These are phyloP conservation scores for Cerastis leucographa DNA, from an alignment of 2,888 invertebrate species.

Conservation along the genomic window DNA sequence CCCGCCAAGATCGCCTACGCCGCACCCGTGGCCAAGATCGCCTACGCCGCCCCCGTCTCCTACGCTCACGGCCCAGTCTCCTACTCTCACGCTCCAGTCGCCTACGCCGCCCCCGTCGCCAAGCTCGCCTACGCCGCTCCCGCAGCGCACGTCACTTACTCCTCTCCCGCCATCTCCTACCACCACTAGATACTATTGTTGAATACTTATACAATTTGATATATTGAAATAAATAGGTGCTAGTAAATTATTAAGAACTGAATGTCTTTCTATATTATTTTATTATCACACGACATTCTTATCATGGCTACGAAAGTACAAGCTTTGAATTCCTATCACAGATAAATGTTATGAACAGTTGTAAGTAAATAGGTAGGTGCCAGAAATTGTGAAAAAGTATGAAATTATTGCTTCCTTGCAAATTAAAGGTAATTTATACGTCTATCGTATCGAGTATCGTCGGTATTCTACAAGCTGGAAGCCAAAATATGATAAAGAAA, in stretches of 20 bases:
- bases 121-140: conserved; percentile 74
- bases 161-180: conserved; percentile 84
- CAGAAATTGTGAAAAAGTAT: no score
- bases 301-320: no score
- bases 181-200: conserved; percentile 76
- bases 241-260: conserved; percentile 68
- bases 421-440: no score
- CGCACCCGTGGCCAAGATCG: conserved; percentile 60
- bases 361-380: no score
- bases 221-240: conserved; percentile 55
- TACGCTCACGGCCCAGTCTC: conserved; percentile 77
- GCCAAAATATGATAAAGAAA: no score
- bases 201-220: conserved; percentile 36
- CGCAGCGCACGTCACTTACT: conserved; percentile 74
- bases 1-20: conserved; percentile 36
- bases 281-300: neutral
- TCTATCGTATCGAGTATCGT: no score
- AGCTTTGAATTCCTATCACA: no score
- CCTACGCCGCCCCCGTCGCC: conserved; percentile 69
- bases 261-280: conserved; percentile 1
- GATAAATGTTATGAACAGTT: no score
- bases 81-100: conserved; percentile 62
- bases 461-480: no score
- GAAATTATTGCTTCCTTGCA: no score
- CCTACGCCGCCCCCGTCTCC: conserved; percentile 67